Conservation (phyloP, 2,888 invertebrate species). For the Scrobipalpa atriplicella region DNA sequence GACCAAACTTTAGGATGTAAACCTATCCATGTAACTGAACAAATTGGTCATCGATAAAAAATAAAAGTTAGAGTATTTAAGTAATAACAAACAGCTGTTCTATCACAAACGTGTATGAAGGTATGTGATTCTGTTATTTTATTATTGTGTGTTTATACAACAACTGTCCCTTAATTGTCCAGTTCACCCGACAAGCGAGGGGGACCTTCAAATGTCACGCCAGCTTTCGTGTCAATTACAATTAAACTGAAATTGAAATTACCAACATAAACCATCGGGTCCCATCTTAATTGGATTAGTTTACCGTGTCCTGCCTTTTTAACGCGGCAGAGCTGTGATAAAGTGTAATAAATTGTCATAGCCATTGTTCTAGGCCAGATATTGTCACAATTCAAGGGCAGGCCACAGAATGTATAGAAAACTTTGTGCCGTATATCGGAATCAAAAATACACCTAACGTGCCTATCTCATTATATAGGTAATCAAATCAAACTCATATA, state of each 20-base stretch:
- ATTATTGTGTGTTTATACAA: too few relatives aligned
- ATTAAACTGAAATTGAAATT: conserved; percentile 59
- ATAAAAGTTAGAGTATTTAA: too few relatives aligned
- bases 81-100: too few relatives aligned
- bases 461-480: too few relatives aligned
- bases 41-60: too few relatives aligned
- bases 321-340: conserved; percentile 7
- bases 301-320: conserved; percentile 35
- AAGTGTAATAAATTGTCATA: background rate
- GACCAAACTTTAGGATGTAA: too few relatives aligned
- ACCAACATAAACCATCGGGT: conserved; percentile 50
- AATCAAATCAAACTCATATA: too few relatives aligned
- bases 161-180: too few relatives aligned
- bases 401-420: background rate
- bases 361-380: background rate
- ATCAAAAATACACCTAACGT: too few relatives aligned
- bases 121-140: too few relatives aligned
- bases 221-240: conserved; percentile 66
- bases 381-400: background rate
- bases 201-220: conserved; percentile 53
- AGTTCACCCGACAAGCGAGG: background rate
- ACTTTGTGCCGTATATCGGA: background rate
- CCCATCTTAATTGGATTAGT: conserved; percentile 56
- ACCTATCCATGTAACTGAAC: too few relatives aligned
- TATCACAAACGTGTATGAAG: too few relatives aligned